These are phyloP conservation scores for Anguilla pacifica DNA, from an alignment of 2,797 vertebrate species.

Conservation along the genomic window DNA sequence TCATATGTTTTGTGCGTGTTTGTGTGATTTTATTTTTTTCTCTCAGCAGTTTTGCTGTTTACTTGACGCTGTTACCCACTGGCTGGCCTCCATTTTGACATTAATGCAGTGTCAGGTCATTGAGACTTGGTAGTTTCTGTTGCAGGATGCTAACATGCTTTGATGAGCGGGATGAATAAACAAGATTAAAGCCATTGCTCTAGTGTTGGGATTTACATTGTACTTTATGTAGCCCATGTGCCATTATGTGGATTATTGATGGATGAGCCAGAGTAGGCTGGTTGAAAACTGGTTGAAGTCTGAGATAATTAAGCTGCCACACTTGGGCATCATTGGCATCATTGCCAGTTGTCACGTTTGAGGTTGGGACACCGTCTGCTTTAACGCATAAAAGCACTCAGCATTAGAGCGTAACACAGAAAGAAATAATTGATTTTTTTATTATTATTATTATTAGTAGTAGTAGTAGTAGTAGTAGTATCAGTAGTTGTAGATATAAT, in stretches of 20 bases:
- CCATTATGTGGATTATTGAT: conserved; percentile 16
- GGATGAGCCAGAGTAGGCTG: background rate
- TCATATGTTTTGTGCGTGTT: background rate
- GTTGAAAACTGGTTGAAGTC: conserved; percentile 5
- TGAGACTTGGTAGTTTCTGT: background rate
- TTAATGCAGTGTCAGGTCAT: background rate
- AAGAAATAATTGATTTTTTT: background rate
- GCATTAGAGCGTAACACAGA: background rate
- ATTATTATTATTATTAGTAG: background rate
- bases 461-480: too few species aligned
- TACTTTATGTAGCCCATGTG: background rate
- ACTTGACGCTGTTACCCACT: background rate
- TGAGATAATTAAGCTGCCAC: conserved; percentile 10
- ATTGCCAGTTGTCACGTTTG: conserved; percentile 37
- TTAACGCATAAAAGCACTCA: background rate
- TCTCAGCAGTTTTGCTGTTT: background rate
- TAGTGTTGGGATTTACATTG: background rate
- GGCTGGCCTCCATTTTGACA: background rate
- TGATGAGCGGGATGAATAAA: background rate
- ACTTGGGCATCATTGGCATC: background rate
- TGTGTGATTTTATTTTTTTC: background rate
- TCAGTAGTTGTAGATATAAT: too few species aligned
- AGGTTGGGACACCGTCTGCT: conserved; percentile 20
- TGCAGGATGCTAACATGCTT: background rate
- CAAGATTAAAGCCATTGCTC: background rate